A percentile compares a stretch with the other conserved stretches of the same genome.
Evolutionary conservation across 1,140 invertebrate species (phyloP).

Genomic region (Zaprionus inermis): DNA sequence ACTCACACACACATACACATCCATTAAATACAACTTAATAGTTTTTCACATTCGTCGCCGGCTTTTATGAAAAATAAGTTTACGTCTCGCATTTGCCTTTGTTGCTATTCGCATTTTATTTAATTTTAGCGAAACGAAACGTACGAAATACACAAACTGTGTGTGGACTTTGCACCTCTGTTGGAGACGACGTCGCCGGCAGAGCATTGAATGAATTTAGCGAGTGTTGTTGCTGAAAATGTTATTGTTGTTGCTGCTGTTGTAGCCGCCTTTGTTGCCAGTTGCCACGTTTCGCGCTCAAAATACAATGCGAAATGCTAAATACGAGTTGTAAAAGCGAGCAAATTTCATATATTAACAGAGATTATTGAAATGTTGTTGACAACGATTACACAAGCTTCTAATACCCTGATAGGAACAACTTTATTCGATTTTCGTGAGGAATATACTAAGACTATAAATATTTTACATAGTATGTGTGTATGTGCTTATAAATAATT

Average conservation of each 20-base stretch:
- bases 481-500: background rate
- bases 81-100: conserved; percentile 64
- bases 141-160: conserved; percentile 56
- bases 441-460: background rate
- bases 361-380: background rate
- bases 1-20: background rate
- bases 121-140: conserved; percentile 76
- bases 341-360: conserved; percentile 1
- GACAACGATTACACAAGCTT: background rate
- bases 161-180: conserved; percentile 72
- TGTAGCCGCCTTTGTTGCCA: conserved; percentile 45
- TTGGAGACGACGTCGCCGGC: conserved; percentile 17
- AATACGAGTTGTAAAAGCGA: conserved; percentile 15
- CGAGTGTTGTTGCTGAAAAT: conserved; percentile 26
- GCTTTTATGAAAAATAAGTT: conserved; percentile 55
- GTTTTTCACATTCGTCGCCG: conserved; percentile 36
- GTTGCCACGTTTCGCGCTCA: conserved; percentile 72
- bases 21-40: conserved; percentile 1
- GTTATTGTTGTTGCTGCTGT: conserved; percentile 9
- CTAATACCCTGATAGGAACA: background rate
- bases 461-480: background rate
- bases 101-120: conserved; percentile 64
- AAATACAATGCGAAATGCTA: conserved; percentile 31
- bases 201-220: conserved; percentile 62
- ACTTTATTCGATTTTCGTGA: background rate